Base-by-base conservation (phyloP, 2,888 invertebrate species). In the Torymus tubicola region DNA sequence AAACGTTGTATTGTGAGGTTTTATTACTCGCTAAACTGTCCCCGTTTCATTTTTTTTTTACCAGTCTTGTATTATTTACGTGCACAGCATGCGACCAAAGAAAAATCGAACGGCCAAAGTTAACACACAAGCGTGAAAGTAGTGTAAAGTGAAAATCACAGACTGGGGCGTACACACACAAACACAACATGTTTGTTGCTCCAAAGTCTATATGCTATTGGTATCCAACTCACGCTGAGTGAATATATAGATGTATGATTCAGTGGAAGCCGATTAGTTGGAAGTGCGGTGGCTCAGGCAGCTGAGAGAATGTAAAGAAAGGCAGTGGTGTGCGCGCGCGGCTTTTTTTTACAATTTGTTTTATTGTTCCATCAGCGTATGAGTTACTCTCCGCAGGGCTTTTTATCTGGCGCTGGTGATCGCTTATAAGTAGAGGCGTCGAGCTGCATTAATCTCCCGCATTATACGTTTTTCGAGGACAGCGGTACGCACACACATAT, bases 321-420 rank as follows among this genome's bases (percentile, higher is more conserved):
- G 31, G 31, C 31, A 2, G 31, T 8, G 4, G 31, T n/a, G n/a
- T n/a, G n/a, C n/a, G n/a, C n/a, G n/a, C 31, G 31, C 2, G 53
- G 31, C 2, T 24, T 57, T 80, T 70, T 75, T 80, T 70, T 70
- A 53, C 70, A 80, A 80, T 69, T 80, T 75, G 69, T 80, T 75
- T 60, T 69, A 79, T 79, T 79, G 69, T 73, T 73, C 31, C 68
- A 4, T 24, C 24, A 13, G 24, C 31, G 50, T 60, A 24, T 42
- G 21, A 68, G 55, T 61, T 76, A 55, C 12, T 14, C 42, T n/a
- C 21, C 14, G 12, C 5, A 2, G 24, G 2, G 12, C 42, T 31
- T 14, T 50, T 74, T 58, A 67, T 74, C 67, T 24, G 57, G 13
- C 18, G 8, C 14, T 12, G 57, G 65, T 10, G 50, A 65, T 65